Base-by-base conservation (phyloP, 2,113 vertebrate species). In the Paratilapia polleni region DNA sequence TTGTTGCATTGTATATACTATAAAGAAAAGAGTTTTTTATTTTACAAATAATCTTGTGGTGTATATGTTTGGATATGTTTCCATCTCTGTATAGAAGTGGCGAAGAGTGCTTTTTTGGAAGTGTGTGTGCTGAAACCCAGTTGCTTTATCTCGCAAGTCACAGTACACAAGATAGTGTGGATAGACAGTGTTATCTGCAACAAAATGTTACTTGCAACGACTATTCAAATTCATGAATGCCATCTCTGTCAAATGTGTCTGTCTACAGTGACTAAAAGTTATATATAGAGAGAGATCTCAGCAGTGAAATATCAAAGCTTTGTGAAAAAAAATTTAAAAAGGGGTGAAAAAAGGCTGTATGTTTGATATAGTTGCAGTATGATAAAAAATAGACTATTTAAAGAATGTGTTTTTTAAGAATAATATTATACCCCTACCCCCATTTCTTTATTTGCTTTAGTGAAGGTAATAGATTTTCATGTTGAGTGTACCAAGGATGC, bases 61-160 rank as follows among this genome's bases (percentile, higher is more conserved):
- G 19, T 70, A 49, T 84, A 75, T 88, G 90, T 88, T 89, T 89
- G 43, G 49, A 85, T 56, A 79, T 70, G 76, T 80, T 20, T 81
- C 20, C 34, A 36, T 78, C 3, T 75, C 15, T 91, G 61, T 79
- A 74, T 17, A 13, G 17, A 36, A 2, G 14, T 47, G 77, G 52
- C 43, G 26, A 8, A 26, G 79, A 79, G 77, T 80, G 74, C 82
- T 68, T 80, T 74, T 66, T 60, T 73, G 41, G 28, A 76, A 22
- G 59, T 76, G 52, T 78, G 43, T 22, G 34, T 14, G 13, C 66
- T 19, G 15, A 56, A 59, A 41, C 12, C 7, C 24, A 56, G 38
- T 60, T 89, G 26, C 36, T 54, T 22, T 3, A n/a, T 62, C 52
- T 1, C 26, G 34, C 54, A 24, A 82, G 57, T 2, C 78, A 43